Evolutionary conservation across 2,113 vertebrate species (phyloP), one percentile per base, ranked within the genome.

Genomic region (Embiotoca jacksoni): DNA sequence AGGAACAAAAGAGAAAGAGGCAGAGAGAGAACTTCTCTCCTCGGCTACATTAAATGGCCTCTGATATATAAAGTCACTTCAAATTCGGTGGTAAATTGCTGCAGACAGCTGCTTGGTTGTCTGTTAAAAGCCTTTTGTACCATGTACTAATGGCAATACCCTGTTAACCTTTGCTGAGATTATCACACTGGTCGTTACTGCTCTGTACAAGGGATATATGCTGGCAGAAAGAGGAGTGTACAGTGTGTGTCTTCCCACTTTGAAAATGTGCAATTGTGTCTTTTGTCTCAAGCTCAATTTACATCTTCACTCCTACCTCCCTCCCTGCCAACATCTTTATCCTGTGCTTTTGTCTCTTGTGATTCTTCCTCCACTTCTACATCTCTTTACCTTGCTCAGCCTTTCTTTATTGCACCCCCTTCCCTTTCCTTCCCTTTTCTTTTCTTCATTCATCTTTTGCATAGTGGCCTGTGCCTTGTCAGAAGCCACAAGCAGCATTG

Each of bases 151-250:
- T 93, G 91, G 91, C 85, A 71, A 85, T 60, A 55, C 69, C 47
- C 36, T 57, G 82, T 86, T 94, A 93, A 95, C 93, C 91, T 94
- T 94, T 93, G 86, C 89, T 76, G 80, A 90, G 89, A 92, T 92
- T 84, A 92, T 91, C 85, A 93, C 88, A 89, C 92, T 91, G 94
- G 96, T 96, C 87, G 94, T 97, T 95, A 94, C 94, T 91, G 92
- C 93, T 94, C 93, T 91, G 93, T 94, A 91, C 92, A 91, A 86
- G 93, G 93, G 95, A 93, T 93, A 90, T 84, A 33, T 64, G 61
- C 62, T 16, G 50, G 91, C 72, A 92, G 91, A 91, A 92, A 92
- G 94, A 94, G 83, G 81, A 79, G 80, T 76, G 58, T 53, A 57
- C 78, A 33, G 75, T 46, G 70, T 47, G 69, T 55, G 37, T 94